Percentiles rank a stretch among this genome's conserved stretches.
These are phyloP conservation scores for Augochlorella aurata DNA, from an alignment of 2,888 invertebrate genomes.

Conservation along the genomic window DNA sequence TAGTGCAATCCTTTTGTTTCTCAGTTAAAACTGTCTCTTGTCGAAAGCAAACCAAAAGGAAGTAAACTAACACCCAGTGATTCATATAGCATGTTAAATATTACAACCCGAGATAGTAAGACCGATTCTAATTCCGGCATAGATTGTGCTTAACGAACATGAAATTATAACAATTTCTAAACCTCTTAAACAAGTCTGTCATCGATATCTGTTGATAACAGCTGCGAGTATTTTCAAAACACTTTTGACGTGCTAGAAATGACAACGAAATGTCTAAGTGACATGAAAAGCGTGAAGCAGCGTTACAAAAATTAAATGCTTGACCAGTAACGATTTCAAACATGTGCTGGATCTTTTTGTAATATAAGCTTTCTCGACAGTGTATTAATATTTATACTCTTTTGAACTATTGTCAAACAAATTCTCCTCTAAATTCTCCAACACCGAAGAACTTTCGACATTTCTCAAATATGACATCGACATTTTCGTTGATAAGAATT, in stretches of 20 bases:
- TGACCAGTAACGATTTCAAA: too few relatives aligned
- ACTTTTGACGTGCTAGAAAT: not conserved
- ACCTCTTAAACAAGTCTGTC: not conserved
- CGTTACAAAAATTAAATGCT: too few relatives aligned
- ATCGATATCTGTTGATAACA: not conserved
- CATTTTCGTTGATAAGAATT: not conserved
- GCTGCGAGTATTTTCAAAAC: slow-evolving; percentile 3
- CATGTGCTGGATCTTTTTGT: too few relatives aligned
- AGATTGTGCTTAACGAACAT: slow-evolving; percentile 1
- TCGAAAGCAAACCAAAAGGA: not conserved
- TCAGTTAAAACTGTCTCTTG: not conserved
- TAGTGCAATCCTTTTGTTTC: not conserved
- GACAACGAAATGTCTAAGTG: not conserved
- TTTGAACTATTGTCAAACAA: not conserved
- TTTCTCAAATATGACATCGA: not conserved
- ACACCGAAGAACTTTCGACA: not conserved
- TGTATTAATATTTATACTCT: too few relatives aligned
- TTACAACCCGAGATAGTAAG: not conserved
- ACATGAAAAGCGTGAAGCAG: not conserved
- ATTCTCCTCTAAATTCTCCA: not conserved
- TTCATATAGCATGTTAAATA: not conserved
- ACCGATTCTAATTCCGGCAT: slow-evolving; percentile 3
- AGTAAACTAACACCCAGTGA: slow-evolving; percentile 18
- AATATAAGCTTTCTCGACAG: too few relatives aligned
- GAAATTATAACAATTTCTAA: slow-evolving; percentile 9